Percentiles rank a stretch among this genome's conserved stretches.
Evolutionary conservation across 2,113 vertebrate genomes (phyloP).

Genomic region (Myotis lucifugus): DNA sequence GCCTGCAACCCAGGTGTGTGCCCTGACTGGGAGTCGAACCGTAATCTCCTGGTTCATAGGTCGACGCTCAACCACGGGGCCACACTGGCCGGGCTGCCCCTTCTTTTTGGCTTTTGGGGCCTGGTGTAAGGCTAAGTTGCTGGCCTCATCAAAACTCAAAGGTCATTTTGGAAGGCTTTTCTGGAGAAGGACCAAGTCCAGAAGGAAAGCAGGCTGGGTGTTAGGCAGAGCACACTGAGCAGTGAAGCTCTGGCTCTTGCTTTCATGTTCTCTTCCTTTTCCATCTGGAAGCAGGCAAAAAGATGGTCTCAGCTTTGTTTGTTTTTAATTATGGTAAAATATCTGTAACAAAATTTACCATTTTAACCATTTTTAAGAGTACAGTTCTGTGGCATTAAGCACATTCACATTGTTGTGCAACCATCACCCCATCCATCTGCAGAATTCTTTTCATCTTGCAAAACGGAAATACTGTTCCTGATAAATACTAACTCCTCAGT

Average conservation of each 20-base stretch:
- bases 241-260: not conserved
- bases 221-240: not conserved
- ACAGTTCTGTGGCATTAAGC: not conserved
- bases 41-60: too few relatives aligned
- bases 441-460: not conserved
- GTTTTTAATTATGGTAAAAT: not conserved
- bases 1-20: too few relatives aligned
- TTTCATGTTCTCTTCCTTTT: not conserved
- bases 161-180: not conserved
- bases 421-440: not conserved
- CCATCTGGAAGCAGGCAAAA: not conserved
- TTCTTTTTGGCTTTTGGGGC: not conserved
- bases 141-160: not conserved
- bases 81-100: not conserved
- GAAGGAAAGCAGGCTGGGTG: rapidly evolving
- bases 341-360: not conserved
- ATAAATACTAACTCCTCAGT: not conserved
- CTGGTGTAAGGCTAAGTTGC: not conserved
- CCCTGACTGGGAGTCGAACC: too few relatives aligned
- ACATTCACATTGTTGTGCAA: not conserved
- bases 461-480: not conserved
- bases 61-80: too few relatives aligned
- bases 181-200: not conserved
- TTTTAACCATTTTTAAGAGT: not conserved
- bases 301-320: not conserved